Percentiles rank a stretch among this genome's conserved stretches.
These are phyloP conservation scores for Chelonus insularis DNA, from an alignment of 1,140 invertebrate species.

Conservation along the genomic window DNA sequence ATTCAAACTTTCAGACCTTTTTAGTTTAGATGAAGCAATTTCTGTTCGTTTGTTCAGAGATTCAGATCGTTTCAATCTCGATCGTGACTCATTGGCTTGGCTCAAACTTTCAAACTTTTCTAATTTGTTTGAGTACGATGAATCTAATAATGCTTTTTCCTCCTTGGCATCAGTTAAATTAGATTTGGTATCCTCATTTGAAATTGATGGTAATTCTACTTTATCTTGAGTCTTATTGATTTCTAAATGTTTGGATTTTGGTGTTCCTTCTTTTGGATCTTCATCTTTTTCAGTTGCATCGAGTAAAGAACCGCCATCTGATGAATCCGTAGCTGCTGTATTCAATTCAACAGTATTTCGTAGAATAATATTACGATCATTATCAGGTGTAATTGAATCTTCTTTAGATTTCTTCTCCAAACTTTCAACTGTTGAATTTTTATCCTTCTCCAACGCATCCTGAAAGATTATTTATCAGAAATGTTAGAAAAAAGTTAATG, in stretches of 20 bases:
- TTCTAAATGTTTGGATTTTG: slow-evolving; percentile 31
- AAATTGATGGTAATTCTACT: background rate
- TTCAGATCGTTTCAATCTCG: slow-evolving; percentile 64
- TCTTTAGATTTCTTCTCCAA: slow-evolving; percentile 13
- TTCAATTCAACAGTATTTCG: slow-evolving; percentile 28
- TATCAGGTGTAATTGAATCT: slow-evolving; percentile 41
- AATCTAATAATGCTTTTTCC: slow-evolving; percentile 28
- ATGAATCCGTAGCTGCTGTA: slow-evolving; percentile 26
- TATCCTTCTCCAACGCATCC: slow-evolving; percentile 47
- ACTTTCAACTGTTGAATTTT: slow-evolving; percentile 35
- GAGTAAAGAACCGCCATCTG: slow-evolving; percentile 34
- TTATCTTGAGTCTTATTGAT: slow-evolving; percentile 18
- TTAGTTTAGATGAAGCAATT: slow-evolving; percentile 49
- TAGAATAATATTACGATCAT: slow-evolving; percentile 42
- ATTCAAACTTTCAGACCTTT: slow-evolving; percentile 57
- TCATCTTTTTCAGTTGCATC: slow-evolving; percentile 48
- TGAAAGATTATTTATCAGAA: too few species aligned
- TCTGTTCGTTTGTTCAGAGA: slow-evolving; percentile 64
- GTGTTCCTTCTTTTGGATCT: slow-evolving; percentile 28
- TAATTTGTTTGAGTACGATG: slow-evolving; percentile 57
- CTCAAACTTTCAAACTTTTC: slow-evolving; percentile 55
- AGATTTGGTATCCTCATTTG: slow-evolving; percentile 3
- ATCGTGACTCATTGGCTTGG: slow-evolving; percentile 46
- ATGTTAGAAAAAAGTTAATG: too few species aligned
- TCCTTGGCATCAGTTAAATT: background rate